A percentile compares a stretch with the other conserved stretches of the same genome.
Conservation (phyloP, 2,113 vertebrate species). For the Condylura cristata region DNA sequence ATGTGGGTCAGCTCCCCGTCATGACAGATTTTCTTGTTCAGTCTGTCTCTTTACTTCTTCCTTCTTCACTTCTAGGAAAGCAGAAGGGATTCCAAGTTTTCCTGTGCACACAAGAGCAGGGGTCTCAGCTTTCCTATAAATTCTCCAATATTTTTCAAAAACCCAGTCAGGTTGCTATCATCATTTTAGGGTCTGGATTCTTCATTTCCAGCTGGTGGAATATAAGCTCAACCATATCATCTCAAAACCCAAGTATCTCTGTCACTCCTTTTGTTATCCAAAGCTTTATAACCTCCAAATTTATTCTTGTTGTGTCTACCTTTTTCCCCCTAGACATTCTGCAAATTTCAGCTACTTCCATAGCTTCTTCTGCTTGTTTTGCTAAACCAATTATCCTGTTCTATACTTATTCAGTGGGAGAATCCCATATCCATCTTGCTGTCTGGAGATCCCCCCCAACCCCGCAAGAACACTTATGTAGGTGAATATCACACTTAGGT, state of each 20-base stretch:
- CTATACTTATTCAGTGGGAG: no score
- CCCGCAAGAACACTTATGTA: not conserved
- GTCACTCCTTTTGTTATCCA: slow-evolving; percentile 99
- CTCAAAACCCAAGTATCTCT: slow-evolving; percentile 99
- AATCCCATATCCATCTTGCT: no score
- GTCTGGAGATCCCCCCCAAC: no score
- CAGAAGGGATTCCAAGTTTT: slow-evolving; percentile 98
- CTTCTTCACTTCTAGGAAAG: slow-evolving; percentile 98
- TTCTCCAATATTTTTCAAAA: slow-evolving; percentile 99
- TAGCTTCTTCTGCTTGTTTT: slow-evolving; percentile 99
- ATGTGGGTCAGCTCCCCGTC: no score
- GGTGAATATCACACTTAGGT: not conserved
- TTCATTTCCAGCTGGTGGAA: slow-evolving; percentile 99
- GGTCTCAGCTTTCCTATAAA: slow-evolving; percentile 99
- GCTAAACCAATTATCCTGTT: slow-evolving; percentile 69
- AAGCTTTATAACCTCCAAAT: slow-evolving; percentile 99
- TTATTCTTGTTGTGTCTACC: slow-evolving; percentile 99
- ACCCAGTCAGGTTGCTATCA: slow-evolving; percentile 99
- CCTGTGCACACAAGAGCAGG: slow-evolving; percentile 97
- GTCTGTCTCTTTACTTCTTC: slow-evolving; percentile 99
- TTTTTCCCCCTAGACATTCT: slow-evolving; percentile 99
- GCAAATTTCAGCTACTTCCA: slow-evolving; percentile 99
- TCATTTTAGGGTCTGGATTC: slow-evolving; percentile 99
- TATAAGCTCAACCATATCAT: slow-evolving; percentile 99
- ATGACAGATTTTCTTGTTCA: slow-evolving; percentile 98